Conservation (phyloP, 2,888 invertebrate genomes). For the Eledona agricola region DNA sequence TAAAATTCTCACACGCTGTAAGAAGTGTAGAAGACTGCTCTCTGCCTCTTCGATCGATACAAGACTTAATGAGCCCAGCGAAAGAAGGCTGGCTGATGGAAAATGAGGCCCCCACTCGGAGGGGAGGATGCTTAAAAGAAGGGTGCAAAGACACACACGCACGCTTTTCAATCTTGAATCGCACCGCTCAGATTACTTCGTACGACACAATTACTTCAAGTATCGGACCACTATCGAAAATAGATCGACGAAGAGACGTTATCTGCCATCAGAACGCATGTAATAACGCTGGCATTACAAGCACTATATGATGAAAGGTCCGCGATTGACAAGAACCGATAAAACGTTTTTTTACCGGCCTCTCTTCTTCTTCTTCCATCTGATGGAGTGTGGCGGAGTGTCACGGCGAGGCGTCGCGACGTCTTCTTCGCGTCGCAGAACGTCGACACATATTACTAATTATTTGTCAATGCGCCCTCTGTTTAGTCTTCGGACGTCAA, state of each 20-base stretch:
- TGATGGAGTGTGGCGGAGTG: neutral
- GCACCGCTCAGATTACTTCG: conserved; percentile 4
- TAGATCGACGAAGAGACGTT: conserved; percentile 41
- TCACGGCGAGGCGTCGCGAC: too few relatives aligned
- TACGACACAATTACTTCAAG: too few relatives aligned
- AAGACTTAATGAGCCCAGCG: conserved; percentile 59
- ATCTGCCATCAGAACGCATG: conserved; percentile 46
- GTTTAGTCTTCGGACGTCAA: too few relatives aligned
- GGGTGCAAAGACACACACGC: conserved; percentile 52
- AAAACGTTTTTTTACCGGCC: conserved; percentile 24
- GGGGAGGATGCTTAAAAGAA: conserved; percentile 53
- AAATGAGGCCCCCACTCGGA: conserved; percentile 49
- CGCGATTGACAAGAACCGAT: conserved; percentile 43
- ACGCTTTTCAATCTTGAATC: conserved; percentile 5
- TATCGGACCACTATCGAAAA: conserved; percentile 17
- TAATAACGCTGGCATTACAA: conserved; percentile 47
- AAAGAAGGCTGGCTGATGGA: conserved; percentile 60
- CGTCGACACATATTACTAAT: too few relatives aligned
- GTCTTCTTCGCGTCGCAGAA: too few relatives aligned
- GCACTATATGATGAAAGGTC: conserved; percentile 43
- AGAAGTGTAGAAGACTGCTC: conserved; percentile 59
- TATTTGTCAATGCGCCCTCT: too few relatives aligned
- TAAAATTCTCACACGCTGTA: conserved; percentile 61
- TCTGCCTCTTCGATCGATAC: conserved; percentile 56
- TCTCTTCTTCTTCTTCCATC: conserved; percentile 3